Evolutionary conservation across 2,113 vertebrate species (phyloP), one percentile per base, ranked within the genome.

Genomic region (Sylvicapra grimmia): DNA sequence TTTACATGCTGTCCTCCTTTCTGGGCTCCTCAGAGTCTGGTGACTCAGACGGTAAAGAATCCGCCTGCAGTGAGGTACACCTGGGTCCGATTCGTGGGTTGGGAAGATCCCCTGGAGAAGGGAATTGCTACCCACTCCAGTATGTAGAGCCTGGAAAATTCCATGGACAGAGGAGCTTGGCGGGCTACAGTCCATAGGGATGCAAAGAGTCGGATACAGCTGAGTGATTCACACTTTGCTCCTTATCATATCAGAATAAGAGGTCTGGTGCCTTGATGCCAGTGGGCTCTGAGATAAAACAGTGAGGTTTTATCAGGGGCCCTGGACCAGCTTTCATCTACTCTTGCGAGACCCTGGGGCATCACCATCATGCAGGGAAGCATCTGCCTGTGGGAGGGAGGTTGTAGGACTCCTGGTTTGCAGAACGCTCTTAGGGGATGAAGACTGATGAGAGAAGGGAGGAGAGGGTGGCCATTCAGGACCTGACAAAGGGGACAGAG

Each of bases 401-500:
- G 10, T 6, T 33, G 11, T 3, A 33, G 54, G 6, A 4, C 23
- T 33, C 40, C 14, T 61, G 61, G 18, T 5, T 40, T 21, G 14
- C 6, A 16, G 61, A 54, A 47, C 40, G 40, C 36, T 16, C 29
- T 21, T 5, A 10, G 51, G 53, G 36, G 6, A 1, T 3, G 5
- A 40, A 56, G 19, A 29, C 44, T 61, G 85, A 53, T n/a, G n/a
- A 54, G 29, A 49, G 9, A 86, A 61, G 68, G 56, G n/a, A 61
- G 4, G 31, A 16, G 8, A 40, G 44, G 29, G 1, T 25, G 21
- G 27, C 4, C 18, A 15, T 5, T 6, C 0, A 1, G 12, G 27
- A 4, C 16, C 4, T 27, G 25, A 23, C 31, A 23, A 25, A 63
- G 92, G 53, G 9, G 33, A n/a, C 44, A 19, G 33, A 27, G 44